phyloP scores from a whole-genome alignment of 53 echinoderm and acorn worm genomes.

The Antedon mediterranea region DNA sequence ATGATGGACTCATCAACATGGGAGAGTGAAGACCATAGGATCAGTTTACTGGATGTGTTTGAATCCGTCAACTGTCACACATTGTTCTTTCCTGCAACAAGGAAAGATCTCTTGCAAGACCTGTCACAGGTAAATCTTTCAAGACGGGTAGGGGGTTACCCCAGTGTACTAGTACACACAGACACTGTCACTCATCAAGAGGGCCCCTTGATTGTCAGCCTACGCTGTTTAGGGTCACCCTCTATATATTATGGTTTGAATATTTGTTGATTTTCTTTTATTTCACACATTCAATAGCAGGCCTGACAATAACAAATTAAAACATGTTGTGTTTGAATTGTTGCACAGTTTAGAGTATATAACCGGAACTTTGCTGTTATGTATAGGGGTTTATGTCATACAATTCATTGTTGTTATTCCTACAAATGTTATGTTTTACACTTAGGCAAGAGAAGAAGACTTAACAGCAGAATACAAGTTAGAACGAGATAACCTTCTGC shows the following conservation, averaged over 20 bases:
- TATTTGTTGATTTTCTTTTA: too few relatives aligned
- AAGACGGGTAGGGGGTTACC: too few relatives aligned
- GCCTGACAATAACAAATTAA: too few relatives aligned
- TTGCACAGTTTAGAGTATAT: too few relatives aligned
- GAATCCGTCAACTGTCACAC: conserved; percentile 46
- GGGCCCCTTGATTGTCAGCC: too few relatives aligned
- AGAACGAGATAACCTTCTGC: conserved; percentile 40
- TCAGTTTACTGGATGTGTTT: conserved; percentile 63
- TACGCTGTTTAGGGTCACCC: too few relatives aligned
- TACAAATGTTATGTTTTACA: not conserved
- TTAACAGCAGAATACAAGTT: conserved; percentile 43
- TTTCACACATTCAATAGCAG: too few relatives aligned
- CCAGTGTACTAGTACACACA: too few relatives aligned
- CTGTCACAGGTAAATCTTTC: conserved; percentile 42
- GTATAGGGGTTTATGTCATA: not conserved
- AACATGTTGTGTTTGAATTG: too few relatives aligned
- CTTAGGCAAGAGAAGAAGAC: conserved; percentile 48
- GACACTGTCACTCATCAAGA: too few relatives aligned
- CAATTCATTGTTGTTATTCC: not conserved
- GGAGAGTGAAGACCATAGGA: conserved; percentile 53
- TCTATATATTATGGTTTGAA: too few relatives aligned
- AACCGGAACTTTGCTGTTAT: too few relatives aligned
- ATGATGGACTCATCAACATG: conserved; percentile 60
- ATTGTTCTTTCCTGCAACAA: conserved; percentile 57
- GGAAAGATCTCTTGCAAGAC: conserved; percentile 48